phyloP scores from a whole-genome alignment of 1,140 invertebrate species.

The Lordiphosa collinella region DNA sequence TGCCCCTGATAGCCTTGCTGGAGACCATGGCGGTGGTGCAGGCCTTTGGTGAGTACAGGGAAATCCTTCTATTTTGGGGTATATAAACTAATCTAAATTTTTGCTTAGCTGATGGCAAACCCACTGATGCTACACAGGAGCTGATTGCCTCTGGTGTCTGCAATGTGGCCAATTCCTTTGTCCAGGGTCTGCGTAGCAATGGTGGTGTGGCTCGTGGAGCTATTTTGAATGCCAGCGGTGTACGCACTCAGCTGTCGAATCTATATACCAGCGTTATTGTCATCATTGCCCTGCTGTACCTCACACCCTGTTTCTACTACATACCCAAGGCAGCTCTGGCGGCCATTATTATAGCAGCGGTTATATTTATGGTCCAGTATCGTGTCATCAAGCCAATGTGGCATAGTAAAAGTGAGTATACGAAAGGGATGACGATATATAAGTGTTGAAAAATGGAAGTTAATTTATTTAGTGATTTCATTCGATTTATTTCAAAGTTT shows the following conservation, averaged over 20 bases:
- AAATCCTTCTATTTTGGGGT: not conserved
- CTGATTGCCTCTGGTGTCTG: constrained; percentile 89
- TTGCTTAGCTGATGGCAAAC: constrained; percentile 84
- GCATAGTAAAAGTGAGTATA: constrained; percentile 86
- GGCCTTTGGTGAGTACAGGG: constrained; percentile 81
- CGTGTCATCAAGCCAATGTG: constrained; percentile 90
- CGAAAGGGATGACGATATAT: constrained; percentile 82
- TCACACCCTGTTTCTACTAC: constrained; percentile 90
- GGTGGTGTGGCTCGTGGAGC: constrained; percentile 91
- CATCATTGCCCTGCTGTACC: constrained; percentile 85
- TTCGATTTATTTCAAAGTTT: too few relatives aligned
- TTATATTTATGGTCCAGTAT: constrained; percentile 91
- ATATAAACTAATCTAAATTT: not conserved
- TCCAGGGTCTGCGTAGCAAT: constrained; percentile 91
- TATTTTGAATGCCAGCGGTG: constrained; percentile 93
- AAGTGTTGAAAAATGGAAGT: not conserved
- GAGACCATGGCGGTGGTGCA: constrained; percentile 93
- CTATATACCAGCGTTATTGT: constrained; percentile 86
- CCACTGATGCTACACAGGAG: constrained; percentile 92
- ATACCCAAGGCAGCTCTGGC: constrained; percentile 90
- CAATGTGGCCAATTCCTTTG: constrained; percentile 93
- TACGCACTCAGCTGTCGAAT: constrained; percentile 91
- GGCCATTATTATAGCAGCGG: constrained; percentile 91
- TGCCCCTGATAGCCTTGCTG: constrained; percentile 89
- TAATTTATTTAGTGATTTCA: too few relatives aligned